These are phyloP conservation scores for Dryobota labecula DNA, from an alignment of 2,888 invertebrate genomes.

Conservation along the genomic window DNA sequence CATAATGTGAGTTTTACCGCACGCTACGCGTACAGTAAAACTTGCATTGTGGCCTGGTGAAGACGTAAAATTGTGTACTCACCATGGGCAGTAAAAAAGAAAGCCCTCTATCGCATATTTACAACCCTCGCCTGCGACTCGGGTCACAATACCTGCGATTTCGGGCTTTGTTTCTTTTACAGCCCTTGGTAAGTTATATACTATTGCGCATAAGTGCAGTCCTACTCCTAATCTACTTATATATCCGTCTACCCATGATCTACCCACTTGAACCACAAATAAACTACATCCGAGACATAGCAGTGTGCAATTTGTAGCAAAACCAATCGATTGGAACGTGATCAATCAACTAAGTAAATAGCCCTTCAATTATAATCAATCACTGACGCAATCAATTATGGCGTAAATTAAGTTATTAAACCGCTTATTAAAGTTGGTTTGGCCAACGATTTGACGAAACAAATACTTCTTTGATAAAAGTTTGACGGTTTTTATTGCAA, in stretches of 20 bases:
- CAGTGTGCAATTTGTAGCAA: constrained; percentile 37
- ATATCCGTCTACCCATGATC: not conserved
- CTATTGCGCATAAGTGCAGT: no score
- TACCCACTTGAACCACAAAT: not conserved
- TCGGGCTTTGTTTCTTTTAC: no score
- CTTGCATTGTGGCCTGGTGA: no score
- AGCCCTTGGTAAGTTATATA: no score
- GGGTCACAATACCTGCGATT: no score
- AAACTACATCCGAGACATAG: constrained; percentile 14
- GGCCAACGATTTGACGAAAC: constrained; percentile 18
- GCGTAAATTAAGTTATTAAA: constrained; percentile 53
- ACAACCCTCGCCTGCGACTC: no score
- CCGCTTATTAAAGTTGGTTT: constrained; percentile 41
- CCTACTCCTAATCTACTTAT: no score
- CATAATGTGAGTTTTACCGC: no score
- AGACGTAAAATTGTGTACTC: no score
- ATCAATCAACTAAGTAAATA: constrained; percentile 64
- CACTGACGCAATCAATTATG: constrained; percentile 52
- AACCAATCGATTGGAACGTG: constrained; percentile 40
- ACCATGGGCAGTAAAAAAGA: no score
- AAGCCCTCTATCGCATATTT: no score
- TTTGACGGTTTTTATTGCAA: constrained; percentile 6
- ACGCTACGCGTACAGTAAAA: no score
- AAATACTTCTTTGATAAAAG: constrained; percentile 1
- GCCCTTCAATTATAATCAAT: constrained; percentile 61